Percentiles rank a stretch among this genome's conserved stretches.
Evolutionary conservation across 2,113 vertebrate species (phyloP).

Genomic region (Rallus limicola): DNA sequence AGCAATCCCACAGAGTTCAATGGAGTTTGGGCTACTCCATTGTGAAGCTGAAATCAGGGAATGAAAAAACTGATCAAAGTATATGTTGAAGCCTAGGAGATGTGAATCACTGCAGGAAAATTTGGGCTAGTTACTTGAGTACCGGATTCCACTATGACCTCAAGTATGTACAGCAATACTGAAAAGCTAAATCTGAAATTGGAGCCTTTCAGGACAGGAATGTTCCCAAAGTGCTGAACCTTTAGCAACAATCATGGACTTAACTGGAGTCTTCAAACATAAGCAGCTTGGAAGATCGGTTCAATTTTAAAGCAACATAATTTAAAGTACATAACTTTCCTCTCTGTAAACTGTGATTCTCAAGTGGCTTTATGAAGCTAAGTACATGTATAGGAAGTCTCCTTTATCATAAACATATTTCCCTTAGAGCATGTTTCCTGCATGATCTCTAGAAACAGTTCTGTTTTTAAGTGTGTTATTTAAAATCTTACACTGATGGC

Average conservation of each 20-base stretch:
- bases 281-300: background rate
- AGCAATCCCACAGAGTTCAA: background rate
- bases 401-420: constrained; percentile 9
- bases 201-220: background rate
- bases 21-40: background rate
- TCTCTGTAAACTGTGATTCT: background rate
- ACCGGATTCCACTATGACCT: background rate
- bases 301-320: background rate
- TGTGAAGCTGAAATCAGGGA: background rate
- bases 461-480: constrained; percentile 53
- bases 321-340: background rate
- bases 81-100: background rate
- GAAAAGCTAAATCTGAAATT: background rate
- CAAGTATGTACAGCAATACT: background rate
- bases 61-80: background rate
- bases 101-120: background rate
- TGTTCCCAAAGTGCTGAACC: background rate
- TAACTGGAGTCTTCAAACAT: background rate
- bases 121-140: background rate
- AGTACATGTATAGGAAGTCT: background rate
- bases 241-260: background rate
- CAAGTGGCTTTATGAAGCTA: background rate
- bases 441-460: constrained; percentile 6
- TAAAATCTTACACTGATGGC: constrained; percentile 31
- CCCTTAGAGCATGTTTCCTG: background rate